These are phyloP conservation scores for Drosophila melanosoma DNA, from an alignment of 2,888 invertebrate species.

Conservation along the genomic window DNA sequence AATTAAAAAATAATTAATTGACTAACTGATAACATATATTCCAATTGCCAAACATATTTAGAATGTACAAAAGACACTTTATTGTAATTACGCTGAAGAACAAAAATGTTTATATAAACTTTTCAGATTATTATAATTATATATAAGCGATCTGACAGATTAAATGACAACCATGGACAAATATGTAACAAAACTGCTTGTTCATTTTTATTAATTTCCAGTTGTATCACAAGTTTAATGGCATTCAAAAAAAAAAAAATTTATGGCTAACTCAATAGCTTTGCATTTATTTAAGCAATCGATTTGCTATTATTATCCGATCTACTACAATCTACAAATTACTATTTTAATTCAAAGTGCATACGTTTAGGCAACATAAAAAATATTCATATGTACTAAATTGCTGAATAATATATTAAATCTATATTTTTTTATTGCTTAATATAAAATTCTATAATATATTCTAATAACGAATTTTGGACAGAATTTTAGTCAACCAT, in stretches of 20 bases:
- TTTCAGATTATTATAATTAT: background rate
- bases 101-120: background rate
- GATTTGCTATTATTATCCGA: background rate
- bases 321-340: background rate
- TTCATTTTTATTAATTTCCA: background rate
- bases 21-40: background rate
- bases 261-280: background rate
- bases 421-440: background rate
- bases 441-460: background rate
- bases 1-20: no score
- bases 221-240: background rate
- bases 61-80: background rate
- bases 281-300: background rate
- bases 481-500: background rate
- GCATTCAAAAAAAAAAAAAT: background rate
- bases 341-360: no score
- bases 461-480: background rate
- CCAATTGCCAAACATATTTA: background rate
- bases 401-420: background rate
- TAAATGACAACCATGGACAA: no score
- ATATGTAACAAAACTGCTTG: background rate
- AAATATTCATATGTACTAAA: background rate
- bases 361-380: background rate
- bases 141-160: background rate
- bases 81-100: background rate